Conservation (phyloP, 2,888 invertebrate species). For the Sussaba pulchella region DNA sequence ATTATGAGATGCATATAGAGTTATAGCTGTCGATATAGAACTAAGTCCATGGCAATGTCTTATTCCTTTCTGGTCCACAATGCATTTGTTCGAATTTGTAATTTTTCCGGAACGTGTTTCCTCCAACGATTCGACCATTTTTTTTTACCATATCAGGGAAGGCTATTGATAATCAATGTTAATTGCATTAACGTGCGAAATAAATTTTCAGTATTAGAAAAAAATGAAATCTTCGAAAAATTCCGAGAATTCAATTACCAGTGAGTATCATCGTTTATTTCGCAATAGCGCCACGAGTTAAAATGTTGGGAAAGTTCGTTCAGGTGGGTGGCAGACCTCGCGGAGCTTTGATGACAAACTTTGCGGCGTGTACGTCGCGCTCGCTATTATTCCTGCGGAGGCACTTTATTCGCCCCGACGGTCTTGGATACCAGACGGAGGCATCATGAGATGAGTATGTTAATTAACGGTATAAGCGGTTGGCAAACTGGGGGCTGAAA, state of each 20-base stretch:
- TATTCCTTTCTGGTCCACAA: no score
- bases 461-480: conserved; percentile 83
- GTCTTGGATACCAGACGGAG: conserved; percentile 61
- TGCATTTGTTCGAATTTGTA: no score
- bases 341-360: conserved; percentile 57
- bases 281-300: conserved; percentile 17
- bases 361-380: conserved; percentile 10
- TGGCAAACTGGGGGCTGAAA: conserved; percentile 72
- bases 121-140: no score
- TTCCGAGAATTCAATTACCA: neutral
- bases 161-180: no score
- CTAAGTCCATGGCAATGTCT: no score
- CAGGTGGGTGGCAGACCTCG: conserved; percentile 9
- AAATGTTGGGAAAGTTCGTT: conserved; percentile 3
- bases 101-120: no score
- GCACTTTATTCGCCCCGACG: conserved; percentile 52
- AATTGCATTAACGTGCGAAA: neutral
- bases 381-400: conserved; percentile 60
- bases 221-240: neutral
- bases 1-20: no score
- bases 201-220: neutral
- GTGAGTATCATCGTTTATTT: conserved; percentile 23
- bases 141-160: neutral
- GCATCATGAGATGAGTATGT: conserved; percentile 78
- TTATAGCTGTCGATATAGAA: no score